Evolutionary conservation across 2,888 invertebrate species (phyloP).

Genomic region (Xanthorhoe spadicearia): DNA sequence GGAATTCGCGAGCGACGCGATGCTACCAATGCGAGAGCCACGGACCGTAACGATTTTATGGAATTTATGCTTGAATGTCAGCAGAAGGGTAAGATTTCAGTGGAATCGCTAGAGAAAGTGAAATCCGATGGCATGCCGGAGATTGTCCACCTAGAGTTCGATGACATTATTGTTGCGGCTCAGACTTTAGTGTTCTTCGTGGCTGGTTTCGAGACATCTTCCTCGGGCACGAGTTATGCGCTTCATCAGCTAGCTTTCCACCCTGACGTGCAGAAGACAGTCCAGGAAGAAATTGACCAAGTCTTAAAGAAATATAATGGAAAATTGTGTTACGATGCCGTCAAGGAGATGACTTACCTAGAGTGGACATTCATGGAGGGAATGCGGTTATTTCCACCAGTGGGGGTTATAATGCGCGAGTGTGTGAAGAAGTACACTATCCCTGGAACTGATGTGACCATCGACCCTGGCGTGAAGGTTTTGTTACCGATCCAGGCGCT

Average conservation of each 20-base stretch:
- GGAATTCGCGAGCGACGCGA: constrained; percentile 44
- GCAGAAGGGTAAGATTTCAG: constrained; percentile 52
- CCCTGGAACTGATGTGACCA: constrained; percentile 53
- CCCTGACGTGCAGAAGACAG: constrained; percentile 59
- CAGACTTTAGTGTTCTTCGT: constrained; percentile 71
- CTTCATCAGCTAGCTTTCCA: constrained; percentile 66
- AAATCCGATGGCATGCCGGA: constrained; percentile 55
- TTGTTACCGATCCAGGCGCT: constrained; percentile 43
- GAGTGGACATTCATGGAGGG: constrained; percentile 66
- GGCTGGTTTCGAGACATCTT: constrained; percentile 80
- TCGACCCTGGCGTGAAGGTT: constrained; percentile 51
- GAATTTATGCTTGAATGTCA: constrained; percentile 60
- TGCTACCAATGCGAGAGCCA: constrained; percentile 56
- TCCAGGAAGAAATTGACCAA: constrained; percentile 60
- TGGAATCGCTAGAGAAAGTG: constrained; percentile 54
- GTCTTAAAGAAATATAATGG: constrained; percentile 56
- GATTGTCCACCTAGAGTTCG: constrained; percentile 52
- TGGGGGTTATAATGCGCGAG: constrained; percentile 53
- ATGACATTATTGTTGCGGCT: constrained; percentile 58
- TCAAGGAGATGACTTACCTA: constrained; percentile 68
- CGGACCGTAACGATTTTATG: constrained; percentile 62
- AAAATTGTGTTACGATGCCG: constrained; percentile 62
- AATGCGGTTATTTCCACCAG: constrained; percentile 63
- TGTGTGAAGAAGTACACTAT: constrained; percentile 53
- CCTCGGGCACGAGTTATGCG: constrained; percentile 69